Base-by-base conservation (phyloP, 2,888 invertebrate species). In the Elmis aenea region DNA sequence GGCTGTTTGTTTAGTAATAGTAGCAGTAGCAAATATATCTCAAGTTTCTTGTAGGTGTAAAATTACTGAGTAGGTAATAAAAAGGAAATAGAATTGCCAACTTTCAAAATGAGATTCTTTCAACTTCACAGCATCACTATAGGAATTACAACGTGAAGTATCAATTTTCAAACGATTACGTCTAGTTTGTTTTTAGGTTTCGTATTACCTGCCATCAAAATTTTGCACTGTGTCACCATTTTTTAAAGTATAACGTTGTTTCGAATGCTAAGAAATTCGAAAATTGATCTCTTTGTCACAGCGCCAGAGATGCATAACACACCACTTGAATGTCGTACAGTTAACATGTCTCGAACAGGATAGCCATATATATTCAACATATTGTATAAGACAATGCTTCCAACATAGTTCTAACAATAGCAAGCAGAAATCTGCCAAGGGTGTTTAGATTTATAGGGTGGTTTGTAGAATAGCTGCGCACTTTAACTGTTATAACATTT, bases 301-400 rank as follows among this genome's bases (percentile, higher is more conserved):
- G 28, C 31, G 42, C 42, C 42, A 42, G 33, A 33, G n/a, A n/a
- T n/a, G n/a, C n/a, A n/a, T n/a, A n/a, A 12, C 29, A 9, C 27
- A 29, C 36, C 29, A 24, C 25, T 41, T 36, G 20, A 40, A 33
- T 48, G 44, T 45, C 45, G 50, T 55, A 61, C 57, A 55, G 60
- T 60, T 59, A 56, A 57, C 53, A 56, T 58, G 61, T 62, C 62
- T 41, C 33, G 23, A 24, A 39, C 61, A 62, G 61, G 54, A 45
- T 52, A 27, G 37, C 38, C 33, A 38, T 42, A 42, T 42, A 42
- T 42, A n/a, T 42, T 33, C 38, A 38, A 38, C 33, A 42, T 31
- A 42, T 42, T 38, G 37, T 42, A 38, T 42, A 42, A 42, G 38
- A 42, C 42, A 42, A 42, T 42, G 27, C 37, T 21, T 33, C 37